Evolutionary conservation across 2,797 vertebrate species (phyloP).

Genomic region (Peromyscus attwateri): DNA sequence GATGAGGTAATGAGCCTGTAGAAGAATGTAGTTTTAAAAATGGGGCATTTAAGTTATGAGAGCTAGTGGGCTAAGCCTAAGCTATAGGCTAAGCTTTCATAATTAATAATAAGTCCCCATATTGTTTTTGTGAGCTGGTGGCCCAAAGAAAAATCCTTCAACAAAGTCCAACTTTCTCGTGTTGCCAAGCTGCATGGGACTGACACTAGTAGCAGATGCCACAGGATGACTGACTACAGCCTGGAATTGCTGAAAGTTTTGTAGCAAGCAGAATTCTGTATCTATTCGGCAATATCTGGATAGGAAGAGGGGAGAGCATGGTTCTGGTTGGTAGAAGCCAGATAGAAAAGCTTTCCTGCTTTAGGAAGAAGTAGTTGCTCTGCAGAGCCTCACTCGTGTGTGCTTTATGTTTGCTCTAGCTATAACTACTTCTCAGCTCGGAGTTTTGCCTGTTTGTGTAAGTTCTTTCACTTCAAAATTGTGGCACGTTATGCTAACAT

Average conservation of each 20-base stretch:
- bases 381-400: background rate
- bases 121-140: background rate
- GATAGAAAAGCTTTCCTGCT: constrained; percentile 17
- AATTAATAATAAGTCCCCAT: background rate
- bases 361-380: constrained; percentile 49
- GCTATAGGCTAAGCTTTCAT: background rate
- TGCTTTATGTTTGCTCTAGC: constrained; percentile 6
- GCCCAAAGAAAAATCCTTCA: background rate
- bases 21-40: background rate
- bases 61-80: background rate
- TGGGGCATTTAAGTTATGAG: background rate
- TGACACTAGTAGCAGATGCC: background rate
- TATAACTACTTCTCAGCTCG: background rate
- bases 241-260: background rate
- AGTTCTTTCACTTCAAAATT: constrained; percentile 45
- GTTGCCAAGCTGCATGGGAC: constrained; percentile 1
- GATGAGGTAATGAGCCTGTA: background rate
- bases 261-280: background rate
- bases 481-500: background rate
- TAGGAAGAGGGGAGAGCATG: background rate
- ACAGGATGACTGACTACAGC: background rate
- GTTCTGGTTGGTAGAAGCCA: constrained; percentile 50
- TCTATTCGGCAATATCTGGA: background rate
- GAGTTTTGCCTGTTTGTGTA: background rate
- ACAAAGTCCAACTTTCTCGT: constrained; percentile 18